Evolutionary conservation across 1,140 invertebrate species (phyloP), one percentile per base, ranked within the genome.

Genomic region (Macrotrachela quadricornifera): DNA sequence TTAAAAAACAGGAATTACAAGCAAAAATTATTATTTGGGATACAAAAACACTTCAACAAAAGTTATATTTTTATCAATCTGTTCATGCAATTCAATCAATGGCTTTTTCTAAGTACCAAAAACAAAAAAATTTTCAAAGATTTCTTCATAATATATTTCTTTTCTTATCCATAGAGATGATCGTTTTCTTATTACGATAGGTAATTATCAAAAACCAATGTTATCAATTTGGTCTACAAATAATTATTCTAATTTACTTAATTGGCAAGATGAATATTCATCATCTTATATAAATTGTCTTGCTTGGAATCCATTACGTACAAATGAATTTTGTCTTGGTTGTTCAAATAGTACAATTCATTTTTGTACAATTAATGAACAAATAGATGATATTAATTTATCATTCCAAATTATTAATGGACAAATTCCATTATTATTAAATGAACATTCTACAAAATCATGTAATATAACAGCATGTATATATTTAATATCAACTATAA

Each of bases 331-430:
- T 59, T 59, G 62, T 6, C 60, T 63, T 1, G 64, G 67, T 6
- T 65, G 65, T 11, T 60, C 60, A 16, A 55, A 61, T 45, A 62
- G 61, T 42, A 58, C 58, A 12, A 53, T 70, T 16, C 50, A 61
- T 46, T 67, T 68, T 56, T 70, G 68, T 66, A 54, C 67, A 51
- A 53, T 70, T 42, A 66, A 70, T 51, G 68, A 70, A 50, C 21
- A 30, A 30, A 30, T 30, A 30, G 21, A 30, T 30, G 21, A 30
- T 4, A 30, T 30, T 30, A 8, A 30, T 30, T 30, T 30, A 30
- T 4, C 3, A 4, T 30, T 30, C 2, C 21, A 30, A 30, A 8
- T 30, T 30, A 8, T 30, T 2, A 30, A 30, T 30, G 21, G 21
- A 30, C 2, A 2, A 4, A 30, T 30, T 30, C 21, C 21, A 4